A percentile compares a stretch with the other conserved stretches of the same genome.
Evolutionary conservation across 2,797 vertebrate species (phyloP).

Genomic region (Propithecus perrieri): DNA sequence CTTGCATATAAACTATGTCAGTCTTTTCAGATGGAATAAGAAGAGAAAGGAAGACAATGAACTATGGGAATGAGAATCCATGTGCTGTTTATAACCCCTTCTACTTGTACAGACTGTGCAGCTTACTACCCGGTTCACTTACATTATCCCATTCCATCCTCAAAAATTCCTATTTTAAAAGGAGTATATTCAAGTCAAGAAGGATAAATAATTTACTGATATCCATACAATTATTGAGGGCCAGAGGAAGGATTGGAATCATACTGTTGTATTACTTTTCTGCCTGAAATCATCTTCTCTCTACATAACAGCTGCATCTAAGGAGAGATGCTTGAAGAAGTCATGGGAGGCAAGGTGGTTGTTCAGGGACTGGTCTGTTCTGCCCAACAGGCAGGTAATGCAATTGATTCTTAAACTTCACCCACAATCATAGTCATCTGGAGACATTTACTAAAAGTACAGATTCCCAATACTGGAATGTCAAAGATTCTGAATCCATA

Average conservation of each 20-base stretch:
- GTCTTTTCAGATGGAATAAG: not conserved
- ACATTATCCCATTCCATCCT: not conserved
- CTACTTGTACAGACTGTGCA: not conserved
- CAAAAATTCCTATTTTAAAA: not conserved
- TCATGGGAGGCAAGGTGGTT: fast-evolving
- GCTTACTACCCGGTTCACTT: not conserved
- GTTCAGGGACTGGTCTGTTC: not conserved
- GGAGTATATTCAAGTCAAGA: not conserved
- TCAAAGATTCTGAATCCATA: not conserved
- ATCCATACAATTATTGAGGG: not conserved
- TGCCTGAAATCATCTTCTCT: not conserved
- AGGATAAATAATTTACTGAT: not conserved
- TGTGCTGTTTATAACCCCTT: not conserved
- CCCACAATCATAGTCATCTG: not conserved
- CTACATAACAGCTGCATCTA: not conserved
- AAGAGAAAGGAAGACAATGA: not conserved
- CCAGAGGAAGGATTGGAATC: not conserved
- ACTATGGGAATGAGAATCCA: not conserved
- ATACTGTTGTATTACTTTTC: not conserved
- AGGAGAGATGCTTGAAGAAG: not conserved
- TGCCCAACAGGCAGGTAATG: not conserved
- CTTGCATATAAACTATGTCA: not conserved
- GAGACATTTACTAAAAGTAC: not conserved
- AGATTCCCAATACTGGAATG: not conserved
- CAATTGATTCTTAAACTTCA: not conserved